Conservation (phyloP, 2,113 vertebrate genomes). For the Odocoileus hemionus region DNA sequence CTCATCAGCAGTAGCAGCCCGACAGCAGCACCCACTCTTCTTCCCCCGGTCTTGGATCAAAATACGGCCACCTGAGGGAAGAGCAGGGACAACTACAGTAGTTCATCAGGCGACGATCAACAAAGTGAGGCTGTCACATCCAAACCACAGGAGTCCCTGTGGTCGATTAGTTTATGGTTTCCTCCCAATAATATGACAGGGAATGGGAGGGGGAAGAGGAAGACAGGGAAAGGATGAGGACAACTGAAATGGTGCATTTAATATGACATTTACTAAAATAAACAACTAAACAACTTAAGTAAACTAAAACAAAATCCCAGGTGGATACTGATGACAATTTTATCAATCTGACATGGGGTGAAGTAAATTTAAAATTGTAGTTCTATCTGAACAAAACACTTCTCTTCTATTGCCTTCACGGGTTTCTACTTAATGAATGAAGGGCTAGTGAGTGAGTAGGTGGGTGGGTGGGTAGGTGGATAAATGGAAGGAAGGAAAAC, state of each 20-base stretch:
- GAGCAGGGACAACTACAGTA: neutral
- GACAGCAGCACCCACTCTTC: too few species aligned
- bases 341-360: neutral
- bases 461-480: neutral
- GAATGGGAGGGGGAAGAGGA: neutral
- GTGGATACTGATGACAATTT: rapidly evolving
- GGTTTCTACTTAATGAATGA: neutral
- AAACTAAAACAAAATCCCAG: neutral
- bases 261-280: too few species aligned
- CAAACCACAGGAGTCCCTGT: neutral
- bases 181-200: neutral
- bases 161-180: neutral
- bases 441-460: neutral
- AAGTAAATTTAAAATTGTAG: neutral
- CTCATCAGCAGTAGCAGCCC: neutral
- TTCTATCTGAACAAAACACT: neutral
- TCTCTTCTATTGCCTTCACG: neutral
- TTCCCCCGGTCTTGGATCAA: neutral
- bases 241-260: too few species aligned
- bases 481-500: neutral
- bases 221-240: neutral
- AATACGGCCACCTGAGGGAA: too few species aligned
- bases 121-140: neutral
- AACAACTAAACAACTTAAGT: neutral
- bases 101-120: neutral